A percentile compares a stretch with the other conserved stretches of the same genome.
These are phyloP conservation scores for Allacma fusca DNA, from an alignment of 2,888 invertebrate species.

Conservation along the genomic window DNA sequence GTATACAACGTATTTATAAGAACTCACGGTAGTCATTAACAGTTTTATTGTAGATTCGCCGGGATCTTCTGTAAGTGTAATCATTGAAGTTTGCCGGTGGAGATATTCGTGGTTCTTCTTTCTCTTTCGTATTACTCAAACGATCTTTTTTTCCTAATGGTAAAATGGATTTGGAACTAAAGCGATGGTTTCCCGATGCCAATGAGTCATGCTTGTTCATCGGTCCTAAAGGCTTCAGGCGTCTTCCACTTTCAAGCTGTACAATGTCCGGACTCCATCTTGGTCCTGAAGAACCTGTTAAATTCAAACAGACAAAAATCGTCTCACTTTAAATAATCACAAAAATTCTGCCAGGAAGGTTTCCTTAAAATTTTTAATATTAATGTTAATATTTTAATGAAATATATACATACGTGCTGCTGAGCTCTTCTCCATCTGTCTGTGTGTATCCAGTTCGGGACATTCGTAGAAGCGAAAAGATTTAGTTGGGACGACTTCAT, in stretches of 20 bases:
- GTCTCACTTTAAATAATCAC: too few species aligned
- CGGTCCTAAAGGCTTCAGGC: neutral
- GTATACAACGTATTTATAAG: neutral
- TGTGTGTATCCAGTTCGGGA: too few species aligned
- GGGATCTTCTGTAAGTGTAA: neutral
- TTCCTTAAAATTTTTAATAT: too few species aligned
- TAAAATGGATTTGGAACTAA: neutral
- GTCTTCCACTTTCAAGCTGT: slow-evolving; percentile 5
- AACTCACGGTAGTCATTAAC: slow-evolving; percentile 1
- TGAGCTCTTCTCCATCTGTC: too few species aligned
- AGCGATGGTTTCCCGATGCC: too few species aligned
- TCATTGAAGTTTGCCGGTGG: slow-evolving; percentile 17
- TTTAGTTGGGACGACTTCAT: too few species aligned
- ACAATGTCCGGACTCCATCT: slow-evolving; percentile 20
- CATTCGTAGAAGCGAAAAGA: too few species aligned
- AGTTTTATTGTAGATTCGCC: neutral
- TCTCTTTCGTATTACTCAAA: too few species aligned
- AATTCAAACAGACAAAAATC: too few species aligned
- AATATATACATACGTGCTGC: too few species aligned
- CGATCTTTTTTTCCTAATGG: neutral
- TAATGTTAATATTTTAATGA: too few species aligned
- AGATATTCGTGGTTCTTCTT: neutral
- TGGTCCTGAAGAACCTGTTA: neutral
- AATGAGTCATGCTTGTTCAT: neutral
- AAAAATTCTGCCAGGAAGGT: too few species aligned